Evolutionary conservation across 2,888 invertebrate genomes (phyloP).

Genomic region (Heteromurus nitidus): DNA sequence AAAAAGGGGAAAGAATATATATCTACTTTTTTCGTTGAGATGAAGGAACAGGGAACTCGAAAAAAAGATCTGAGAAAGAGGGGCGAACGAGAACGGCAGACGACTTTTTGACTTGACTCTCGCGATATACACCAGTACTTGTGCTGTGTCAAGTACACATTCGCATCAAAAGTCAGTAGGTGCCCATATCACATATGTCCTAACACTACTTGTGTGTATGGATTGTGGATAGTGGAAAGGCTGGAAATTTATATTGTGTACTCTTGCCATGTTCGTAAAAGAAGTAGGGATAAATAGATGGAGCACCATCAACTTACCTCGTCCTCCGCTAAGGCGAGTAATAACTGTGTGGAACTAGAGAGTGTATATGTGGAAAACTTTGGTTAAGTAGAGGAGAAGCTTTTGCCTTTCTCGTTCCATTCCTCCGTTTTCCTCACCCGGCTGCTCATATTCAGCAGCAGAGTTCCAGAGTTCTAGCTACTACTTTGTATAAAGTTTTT

Average conservation of each 20-base stretch:
- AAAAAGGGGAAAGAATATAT: background rate
- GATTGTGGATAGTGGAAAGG: background rate
- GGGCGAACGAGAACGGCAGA: background rate
- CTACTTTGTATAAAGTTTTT: no score
- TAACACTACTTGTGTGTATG: no score
- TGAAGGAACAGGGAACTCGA: background rate
- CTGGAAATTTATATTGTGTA: slow-evolving; percentile 3
- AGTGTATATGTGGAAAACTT: background rate
- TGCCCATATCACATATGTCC: slow-evolving; percentile 13
- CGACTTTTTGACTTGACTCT: slow-evolving; percentile 21
- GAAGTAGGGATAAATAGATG: slow-evolving; percentile 21
- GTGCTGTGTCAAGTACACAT: slow-evolving; percentile 12
- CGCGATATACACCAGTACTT: background rate
- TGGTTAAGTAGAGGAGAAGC: no score
- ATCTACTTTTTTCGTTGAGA: background rate
- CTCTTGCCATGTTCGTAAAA: background rate
- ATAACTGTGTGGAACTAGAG: background rate
- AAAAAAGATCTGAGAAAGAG: no score
- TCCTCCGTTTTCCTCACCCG: background rate
- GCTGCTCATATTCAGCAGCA: background rate
- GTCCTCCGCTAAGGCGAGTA: background rate
- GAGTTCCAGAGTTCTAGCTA: background rate
- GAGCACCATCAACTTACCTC: slow-evolving; percentile 11
- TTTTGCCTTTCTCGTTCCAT: no score
- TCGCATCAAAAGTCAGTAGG: slow-evolving; percentile 9